Percentiles rank a stretch among this genome's conserved stretches.
Evolutionary conservation across 2,797 vertebrate genomes (phyloP).

Genomic region (Picus viridis): DNA sequence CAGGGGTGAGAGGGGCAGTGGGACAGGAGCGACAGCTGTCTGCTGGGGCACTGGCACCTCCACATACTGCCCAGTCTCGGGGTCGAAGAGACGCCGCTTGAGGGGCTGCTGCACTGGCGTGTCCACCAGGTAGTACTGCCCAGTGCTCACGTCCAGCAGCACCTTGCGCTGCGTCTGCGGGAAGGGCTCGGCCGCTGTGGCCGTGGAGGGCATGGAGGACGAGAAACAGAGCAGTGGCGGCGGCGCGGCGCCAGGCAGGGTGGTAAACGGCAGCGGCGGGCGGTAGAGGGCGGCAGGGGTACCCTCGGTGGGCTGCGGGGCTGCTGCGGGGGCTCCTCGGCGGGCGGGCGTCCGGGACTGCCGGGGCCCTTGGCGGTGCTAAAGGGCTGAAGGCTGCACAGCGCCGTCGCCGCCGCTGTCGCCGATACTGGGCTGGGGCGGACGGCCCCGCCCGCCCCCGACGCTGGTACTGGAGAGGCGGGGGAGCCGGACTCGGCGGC

Average conservation of each 20-base stretch:
- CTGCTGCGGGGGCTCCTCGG: constrained; percentile 37
- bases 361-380: constrained; percentile 31
- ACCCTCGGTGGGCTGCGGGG: constrained; percentile 61
- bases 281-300: constrained; percentile 82
- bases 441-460: not conserved
- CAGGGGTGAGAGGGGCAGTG: constrained; percentile 82
- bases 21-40: constrained; percentile 79
- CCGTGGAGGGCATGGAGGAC: constrained; percentile 67
- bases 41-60: constrained; percentile 87
- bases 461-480: not conserved
- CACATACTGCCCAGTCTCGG: constrained; percentile 93
- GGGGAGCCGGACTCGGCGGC: not conserved
- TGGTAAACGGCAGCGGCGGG: constrained; percentile 71
- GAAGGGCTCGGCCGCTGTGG: constrained; percentile 77
- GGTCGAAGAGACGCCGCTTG: constrained; percentile 91
- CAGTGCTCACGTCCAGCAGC: constrained; percentile 92
- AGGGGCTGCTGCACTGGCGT: constrained; percentile 84
- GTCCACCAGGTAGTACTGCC: constrained; percentile 96
- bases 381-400: constrained; percentile 70
- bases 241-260: constrained; percentile 77
- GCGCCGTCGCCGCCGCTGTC: constrained; percentile 35
- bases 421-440: constrained; percentile 11
- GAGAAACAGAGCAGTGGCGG: constrained; percentile 81
- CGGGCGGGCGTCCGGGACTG: constrained; percentile 17
- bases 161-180: constrained; percentile 91